These are phyloP conservation scores for Odocoileus virginianus DNA, from an alignment of 2,113 vertebrate species.

Conservation along the genomic window DNA sequence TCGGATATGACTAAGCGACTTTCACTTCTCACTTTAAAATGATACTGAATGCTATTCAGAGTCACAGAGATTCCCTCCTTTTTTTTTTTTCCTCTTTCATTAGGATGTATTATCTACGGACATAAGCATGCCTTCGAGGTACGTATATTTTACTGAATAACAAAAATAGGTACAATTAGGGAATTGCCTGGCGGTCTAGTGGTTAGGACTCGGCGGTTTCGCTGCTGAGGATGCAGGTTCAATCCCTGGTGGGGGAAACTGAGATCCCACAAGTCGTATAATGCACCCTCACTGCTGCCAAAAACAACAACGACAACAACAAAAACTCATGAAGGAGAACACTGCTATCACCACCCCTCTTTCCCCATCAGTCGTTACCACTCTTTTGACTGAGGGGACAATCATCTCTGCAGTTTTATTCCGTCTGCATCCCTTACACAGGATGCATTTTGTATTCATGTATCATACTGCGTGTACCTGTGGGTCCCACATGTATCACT, in stretches of 20 bases:
- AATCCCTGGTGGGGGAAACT: background rate
- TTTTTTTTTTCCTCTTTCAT: background rate
- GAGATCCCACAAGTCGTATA: background rate
- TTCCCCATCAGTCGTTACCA: background rate
- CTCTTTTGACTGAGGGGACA: background rate
- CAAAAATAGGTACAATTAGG: background rate
- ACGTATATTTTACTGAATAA: background rate
- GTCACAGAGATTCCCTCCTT: background rate
- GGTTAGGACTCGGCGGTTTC: background rate
- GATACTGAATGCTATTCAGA: background rate
- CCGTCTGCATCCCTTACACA: fast-evolving
- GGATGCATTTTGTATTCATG: background rate
- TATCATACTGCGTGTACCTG: fast-evolving
- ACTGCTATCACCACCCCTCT: too few relatives aligned
- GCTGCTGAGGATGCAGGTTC: background rate
- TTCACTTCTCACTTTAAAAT: background rate
- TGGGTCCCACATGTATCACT: background rate
- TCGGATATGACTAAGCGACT: background rate
- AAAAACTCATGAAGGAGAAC: background rate
- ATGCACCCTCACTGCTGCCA: background rate
- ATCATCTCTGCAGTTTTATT: background rate
- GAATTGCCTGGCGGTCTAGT: background rate
- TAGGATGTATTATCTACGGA: background rate
- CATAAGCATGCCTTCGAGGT: background rate
- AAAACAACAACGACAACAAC: background rate